Percentiles rank a stretch among this genome's conserved stretches.
These are phyloP conservation scores for Pyxicephalus adspersus DNA, from an alignment of 2,113 vertebrate species.

Conservation along the genomic window DNA sequence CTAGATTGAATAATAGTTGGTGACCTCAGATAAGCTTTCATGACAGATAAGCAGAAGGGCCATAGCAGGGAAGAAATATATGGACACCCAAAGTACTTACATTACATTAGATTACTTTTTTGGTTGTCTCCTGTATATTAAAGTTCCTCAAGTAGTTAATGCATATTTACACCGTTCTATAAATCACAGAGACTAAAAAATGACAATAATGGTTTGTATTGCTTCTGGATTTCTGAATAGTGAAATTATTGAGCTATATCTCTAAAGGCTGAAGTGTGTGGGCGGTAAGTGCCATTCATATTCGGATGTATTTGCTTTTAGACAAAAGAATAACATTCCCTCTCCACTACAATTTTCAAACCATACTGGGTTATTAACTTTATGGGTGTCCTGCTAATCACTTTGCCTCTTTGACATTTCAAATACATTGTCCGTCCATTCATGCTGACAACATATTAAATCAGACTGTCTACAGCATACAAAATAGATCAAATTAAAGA, in stretches of 20 bases:
- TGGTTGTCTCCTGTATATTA: too few species aligned
- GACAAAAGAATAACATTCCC: neutral
- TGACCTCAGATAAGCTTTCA: too few species aligned
- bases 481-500: too few species aligned
- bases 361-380: slow-evolving; percentile 13
- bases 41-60: too few species aligned
- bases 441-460: neutral
- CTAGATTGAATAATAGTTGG: too few species aligned
- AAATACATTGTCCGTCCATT: slow-evolving; percentile 2
- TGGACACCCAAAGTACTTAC: too few species aligned
- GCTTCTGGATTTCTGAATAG: neutral
- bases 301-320: neutral
- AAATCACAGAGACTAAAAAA: neutral
- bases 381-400: slow-evolving; percentile 5
- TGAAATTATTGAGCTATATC: neutral
- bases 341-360: slow-evolving; percentile 6
- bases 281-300: neutral
- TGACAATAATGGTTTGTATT: neutral
- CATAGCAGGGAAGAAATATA: too few species aligned
- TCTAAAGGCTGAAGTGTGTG: neutral
- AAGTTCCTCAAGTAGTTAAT: neutral
- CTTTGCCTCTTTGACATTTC: neutral
- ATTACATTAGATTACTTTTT: too few species aligned
- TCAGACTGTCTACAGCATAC: neutral
- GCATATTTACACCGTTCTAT: slow-evolving; percentile 6